phyloP scores from a whole-genome alignment of 2,888 invertebrate genomes.

The Trissolcus japonicus region DNA sequence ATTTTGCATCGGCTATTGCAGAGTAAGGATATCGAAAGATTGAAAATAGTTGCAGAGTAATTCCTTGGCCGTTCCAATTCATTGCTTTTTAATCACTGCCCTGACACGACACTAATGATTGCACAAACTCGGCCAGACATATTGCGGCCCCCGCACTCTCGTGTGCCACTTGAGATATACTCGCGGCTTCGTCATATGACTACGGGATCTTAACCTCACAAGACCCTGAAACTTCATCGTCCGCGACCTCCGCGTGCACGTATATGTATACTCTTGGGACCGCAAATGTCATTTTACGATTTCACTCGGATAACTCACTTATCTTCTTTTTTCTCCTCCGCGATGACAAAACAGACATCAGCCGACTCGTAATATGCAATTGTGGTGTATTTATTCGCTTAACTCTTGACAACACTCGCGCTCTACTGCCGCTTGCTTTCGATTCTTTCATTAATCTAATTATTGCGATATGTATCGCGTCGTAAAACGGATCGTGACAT shows the following conservation, averaged over 20 bases:
- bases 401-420: conserved; percentile 14
- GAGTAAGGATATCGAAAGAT: conserved; percentile 5
- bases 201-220: conserved; percentile 27
- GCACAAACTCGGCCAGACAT: conserved; percentile 25
- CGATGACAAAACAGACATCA: conserved; percentile 25
- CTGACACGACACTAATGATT: conserved; percentile 14
- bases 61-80: conserved; percentile 15
- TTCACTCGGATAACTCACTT: conserved; percentile 36
- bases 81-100: conserved; percentile 36
- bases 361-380: conserved; percentile 23
- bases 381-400: conserved; percentile 16
- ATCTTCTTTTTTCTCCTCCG: conserved; percentile 7
- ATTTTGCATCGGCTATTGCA: no score
- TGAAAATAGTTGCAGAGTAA: conserved; percentile 11
- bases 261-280: conserved; percentile 14
- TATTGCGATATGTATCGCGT: conserved; percentile 38
- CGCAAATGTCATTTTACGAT: conserved; percentile 31
- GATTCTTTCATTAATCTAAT: conserved; percentile 44
- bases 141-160: conserved; percentile 16
- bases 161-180: conserved; percentile 32
- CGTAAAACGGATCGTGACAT: conserved; percentile 33
- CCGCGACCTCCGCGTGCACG: neutral
- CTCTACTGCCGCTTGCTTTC: conserved; percentile 2
- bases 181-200: neutral
- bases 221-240: conserved; percentile 8